phyloP scores from a whole-genome alignment of 1,140 invertebrate species.

The Eciton burchellii region DNA sequence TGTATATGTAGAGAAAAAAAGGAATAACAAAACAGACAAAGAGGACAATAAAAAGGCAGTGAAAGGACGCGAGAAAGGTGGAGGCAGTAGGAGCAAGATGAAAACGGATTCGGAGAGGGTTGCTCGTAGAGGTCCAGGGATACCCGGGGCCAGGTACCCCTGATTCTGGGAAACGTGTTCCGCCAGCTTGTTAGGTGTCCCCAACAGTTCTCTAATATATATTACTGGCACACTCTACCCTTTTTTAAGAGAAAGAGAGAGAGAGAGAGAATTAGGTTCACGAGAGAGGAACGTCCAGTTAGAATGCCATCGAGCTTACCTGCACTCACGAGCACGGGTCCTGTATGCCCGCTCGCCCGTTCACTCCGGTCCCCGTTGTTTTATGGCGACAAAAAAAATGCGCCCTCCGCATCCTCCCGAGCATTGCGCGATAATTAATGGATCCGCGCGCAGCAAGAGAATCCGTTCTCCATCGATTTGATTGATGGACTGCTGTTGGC shows the following conservation, averaged over 20 bases:
- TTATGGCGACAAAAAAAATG: slow-evolving; percentile 57
- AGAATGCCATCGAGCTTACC: slow-evolving; percentile 67
- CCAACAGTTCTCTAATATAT: slow-evolving; percentile 83
- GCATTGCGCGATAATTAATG: slow-evolving; percentile 73
- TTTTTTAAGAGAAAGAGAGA: slow-evolving; percentile 65
- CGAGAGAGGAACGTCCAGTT: slow-evolving; percentile 52
- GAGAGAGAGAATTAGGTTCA: slow-evolving; percentile 51
- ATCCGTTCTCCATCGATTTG: slow-evolving; percentile 71
- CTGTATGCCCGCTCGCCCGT: slow-evolving; percentile 2
- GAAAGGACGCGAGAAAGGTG: slow-evolving; percentile 54
- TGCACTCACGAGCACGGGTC: slow-evolving; percentile 58
- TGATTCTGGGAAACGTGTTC: slow-evolving; percentile 83
- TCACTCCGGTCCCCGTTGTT: slow-evolving; percentile 54
- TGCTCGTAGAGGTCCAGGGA: slow-evolving; percentile 58
- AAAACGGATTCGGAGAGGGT: slow-evolving; percentile 60
- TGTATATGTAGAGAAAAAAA: slow-evolving; percentile 5
- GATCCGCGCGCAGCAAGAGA: slow-evolving; percentile 62
- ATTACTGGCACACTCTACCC: slow-evolving; percentile 80
- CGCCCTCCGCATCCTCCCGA: slow-evolving; percentile 7
- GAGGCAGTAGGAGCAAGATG: slow-evolving; percentile 25
- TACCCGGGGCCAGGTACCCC: slow-evolving; percentile 64
- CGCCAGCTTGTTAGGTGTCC: slow-evolving; percentile 84
- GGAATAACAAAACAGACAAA: slow-evolving; percentile 36
- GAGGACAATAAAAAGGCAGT: slow-evolving; percentile 55
- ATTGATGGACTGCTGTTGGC: slow-evolving; percentile 59